Evolutionary conservation across 2,888 invertebrate genomes (phyloP).

Genomic region (Proisotoma minuta): DNA sequence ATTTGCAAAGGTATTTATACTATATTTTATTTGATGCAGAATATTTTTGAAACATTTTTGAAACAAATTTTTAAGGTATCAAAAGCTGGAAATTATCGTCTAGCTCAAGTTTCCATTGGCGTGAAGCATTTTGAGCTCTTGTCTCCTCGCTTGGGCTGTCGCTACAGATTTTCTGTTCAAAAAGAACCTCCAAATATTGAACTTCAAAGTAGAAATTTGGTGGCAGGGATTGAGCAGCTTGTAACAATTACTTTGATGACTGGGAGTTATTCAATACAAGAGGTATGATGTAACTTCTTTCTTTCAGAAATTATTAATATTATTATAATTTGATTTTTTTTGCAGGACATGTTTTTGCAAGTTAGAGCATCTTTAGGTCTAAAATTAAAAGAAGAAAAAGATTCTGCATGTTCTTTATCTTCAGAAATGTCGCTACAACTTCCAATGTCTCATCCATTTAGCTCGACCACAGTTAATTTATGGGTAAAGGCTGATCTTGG

Average conservation of each 20-base stretch:
- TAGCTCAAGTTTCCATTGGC: constrained; percentile 38
- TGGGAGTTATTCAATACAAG: constrained; percentile 69
- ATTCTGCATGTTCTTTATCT: constrained; percentile 52
- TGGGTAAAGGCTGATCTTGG: constrained; percentile 69
- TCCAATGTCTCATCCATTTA: constrained; percentile 62
- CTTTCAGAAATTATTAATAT: constrained; percentile 4
- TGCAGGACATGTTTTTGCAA: constrained; percentile 59
- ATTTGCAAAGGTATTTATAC: constrained; percentile 50
- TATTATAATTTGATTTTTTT: constrained; percentile 6
- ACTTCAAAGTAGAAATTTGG: constrained; percentile 56
- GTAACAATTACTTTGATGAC: constrained; percentile 70
- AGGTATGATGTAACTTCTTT: constrained; percentile 49
- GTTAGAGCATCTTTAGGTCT: constrained; percentile 64
- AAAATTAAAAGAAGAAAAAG: constrained; percentile 54
- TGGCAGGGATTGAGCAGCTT: constrained; percentile 75
- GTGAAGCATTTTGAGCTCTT: constrained; percentile 60
- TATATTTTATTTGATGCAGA: no score
- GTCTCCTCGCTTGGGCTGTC: constrained; percentile 52
- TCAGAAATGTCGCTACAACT: constrained; percentile 59
- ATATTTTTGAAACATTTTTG: no score
- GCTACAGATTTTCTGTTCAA: constrained; percentile 41
- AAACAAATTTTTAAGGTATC: constrained; percentile 33
- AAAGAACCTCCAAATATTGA: constrained; percentile 37
- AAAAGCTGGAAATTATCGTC: constrained; percentile 40
- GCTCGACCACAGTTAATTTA: constrained; percentile 60